Evolutionary conservation across 2,888 invertebrate genomes (phyloP).

Genomic region (Suillia variegata): DNA sequence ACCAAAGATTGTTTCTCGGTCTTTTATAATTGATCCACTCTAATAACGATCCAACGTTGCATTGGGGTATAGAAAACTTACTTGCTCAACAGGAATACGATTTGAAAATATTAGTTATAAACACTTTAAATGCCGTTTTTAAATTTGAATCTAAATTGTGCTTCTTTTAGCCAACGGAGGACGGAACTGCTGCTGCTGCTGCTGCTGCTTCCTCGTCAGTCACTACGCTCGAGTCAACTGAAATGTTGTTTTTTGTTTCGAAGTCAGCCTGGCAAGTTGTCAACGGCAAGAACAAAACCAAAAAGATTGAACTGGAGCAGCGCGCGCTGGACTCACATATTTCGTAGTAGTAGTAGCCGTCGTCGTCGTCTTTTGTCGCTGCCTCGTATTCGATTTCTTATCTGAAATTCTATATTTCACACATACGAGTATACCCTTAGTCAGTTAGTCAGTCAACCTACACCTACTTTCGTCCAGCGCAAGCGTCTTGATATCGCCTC

Average conservation of each 20-base stretch:
- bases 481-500: not conserved
- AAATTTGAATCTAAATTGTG: constrained; percentile 3
- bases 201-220: constrained; percentile 45
- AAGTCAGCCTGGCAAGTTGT: constrained; percentile 38
- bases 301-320: constrained; percentile 22
- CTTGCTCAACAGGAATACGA: too few species aligned
- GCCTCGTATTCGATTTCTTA: constrained; percentile 16
- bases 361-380: constrained; percentile 13
- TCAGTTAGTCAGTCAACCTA: too few species aligned
- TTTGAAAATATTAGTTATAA: too few species aligned
- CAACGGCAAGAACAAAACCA: constrained; percentile 19
- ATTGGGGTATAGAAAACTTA: too few species aligned
- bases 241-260: constrained; percentile 42
- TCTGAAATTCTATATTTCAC: not conserved
- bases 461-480: too few species aligned
- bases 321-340: constrained; percentile 31
- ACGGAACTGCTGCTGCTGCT: constrained; percentile 11
- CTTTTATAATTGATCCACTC: too few species aligned
- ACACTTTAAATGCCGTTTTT: not conserved
- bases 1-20: too few species aligned
- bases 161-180: not conserved
- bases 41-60: too few species aligned
- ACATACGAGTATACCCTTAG: not conserved
- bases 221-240: constrained; percentile 47
- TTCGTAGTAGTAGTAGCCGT: constrained; percentile 27